Base-by-base conservation (phyloP, 2,113 vertebrate genomes). In the Misgurnus mizolepis region DNA sequence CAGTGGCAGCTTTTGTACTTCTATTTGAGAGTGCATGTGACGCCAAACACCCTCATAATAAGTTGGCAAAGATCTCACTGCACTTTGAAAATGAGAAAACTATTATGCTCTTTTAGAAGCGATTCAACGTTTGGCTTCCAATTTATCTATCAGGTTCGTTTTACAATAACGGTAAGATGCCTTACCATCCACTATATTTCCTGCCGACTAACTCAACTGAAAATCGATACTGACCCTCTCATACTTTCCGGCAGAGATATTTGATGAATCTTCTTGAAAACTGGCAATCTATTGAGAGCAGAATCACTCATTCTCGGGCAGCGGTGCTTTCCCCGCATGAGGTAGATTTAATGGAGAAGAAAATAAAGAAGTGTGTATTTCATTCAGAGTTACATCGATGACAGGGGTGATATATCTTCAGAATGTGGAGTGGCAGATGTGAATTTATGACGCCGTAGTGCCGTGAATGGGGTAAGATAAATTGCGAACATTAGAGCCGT, bases 321-420 rank as follows among this genome's bases (percentile, higher is more conserved):
- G 55, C 18, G 4, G n/a, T 0, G 50, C 55, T n/a, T 64, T 49
- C 47, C 70, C 50, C 43, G 11, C 22, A 47, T 34, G 18, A 34
- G 56, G 27, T 45, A 27, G 61, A 71, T 41, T 27, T n/a, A 18
- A 56, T 71, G 34, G 50, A 71, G 34, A 55, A 17, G 7, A 39
- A 71, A 55, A 74, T 61, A 7, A 62, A 61, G 56, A 47, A 7
- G 40, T 60, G 71, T 60, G 55, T n/a, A 12, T 40, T 71, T 58
- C 39, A 14, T 40, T 58, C 17, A 2, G 9, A 58, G n/a, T 61
- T 7, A 27, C 12, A n/a, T 7, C 41, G 58, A 60, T 60, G 41
- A 74, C 55, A 74, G 58, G 10, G 47, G 56, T 62, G 43, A 75
- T 62, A 27, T 43, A 75, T 62, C 18, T 61, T 74, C 56, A 47